phyloP scores from a whole-genome alignment of 1,140 invertebrate genomes.

The Sinonovacula constricta region DNA sequence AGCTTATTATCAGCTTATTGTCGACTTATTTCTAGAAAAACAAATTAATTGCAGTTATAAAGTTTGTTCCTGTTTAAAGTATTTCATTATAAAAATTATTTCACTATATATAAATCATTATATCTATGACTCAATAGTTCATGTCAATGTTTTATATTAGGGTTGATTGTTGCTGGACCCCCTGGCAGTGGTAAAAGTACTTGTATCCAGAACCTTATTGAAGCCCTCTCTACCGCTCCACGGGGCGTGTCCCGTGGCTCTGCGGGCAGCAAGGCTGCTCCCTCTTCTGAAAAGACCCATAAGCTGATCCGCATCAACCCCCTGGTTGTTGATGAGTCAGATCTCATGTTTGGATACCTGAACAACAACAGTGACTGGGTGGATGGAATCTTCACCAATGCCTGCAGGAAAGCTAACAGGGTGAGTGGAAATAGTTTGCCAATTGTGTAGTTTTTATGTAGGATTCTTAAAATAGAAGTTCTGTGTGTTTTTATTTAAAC shows the following conservation, averaged over 20 bases:
- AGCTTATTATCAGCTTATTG: too few species aligned
- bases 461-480: too few species aligned
- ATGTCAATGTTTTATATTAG: too few species aligned
- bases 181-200: conserved; percentile 78
- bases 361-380: conserved; percentile 76
- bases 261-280: conserved; percentile 55
- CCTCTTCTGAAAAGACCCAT: conserved; percentile 69
- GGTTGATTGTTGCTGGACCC: conserved; percentile 77
- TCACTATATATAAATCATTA: too few species aligned
- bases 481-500: too few species aligned
- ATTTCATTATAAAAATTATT: too few species aligned
- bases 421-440: too few species aligned
- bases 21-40: too few species aligned
- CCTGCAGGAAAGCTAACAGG: conserved; percentile 76
- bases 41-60: too few species aligned
- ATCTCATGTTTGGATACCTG: conserved; percentile 76
- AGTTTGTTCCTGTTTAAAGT: too few species aligned
- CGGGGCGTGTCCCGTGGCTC: conserved; percentile 65
- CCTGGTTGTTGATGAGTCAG: conserved; percentile 75
- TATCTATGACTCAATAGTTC: too few species aligned
- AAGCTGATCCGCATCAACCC: conserved; percentile 77
- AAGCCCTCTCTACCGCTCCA: conserved; percentile 69
- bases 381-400: conserved; percentile 77
- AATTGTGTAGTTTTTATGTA: too few species aligned
- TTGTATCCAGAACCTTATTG: conserved; percentile 75